Evolutionary conservation across 2,888 invertebrate species (phyloP).

Genomic region (Masnerella sp.): DNA sequence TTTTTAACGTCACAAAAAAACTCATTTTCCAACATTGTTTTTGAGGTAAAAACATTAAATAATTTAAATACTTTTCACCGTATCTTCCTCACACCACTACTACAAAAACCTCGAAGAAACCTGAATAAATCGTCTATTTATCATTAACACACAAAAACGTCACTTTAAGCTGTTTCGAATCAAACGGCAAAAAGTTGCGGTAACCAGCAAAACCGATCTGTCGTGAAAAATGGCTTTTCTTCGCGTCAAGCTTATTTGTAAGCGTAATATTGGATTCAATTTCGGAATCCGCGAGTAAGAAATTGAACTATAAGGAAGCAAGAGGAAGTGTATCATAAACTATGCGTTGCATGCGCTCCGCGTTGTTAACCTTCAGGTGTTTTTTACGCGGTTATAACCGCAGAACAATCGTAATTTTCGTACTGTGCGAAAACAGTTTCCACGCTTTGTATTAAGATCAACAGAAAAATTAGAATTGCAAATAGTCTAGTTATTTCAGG

Average conservation of each 20-base stretch:
- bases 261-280: not conserved
- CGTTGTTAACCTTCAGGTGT: conserved; percentile 43
- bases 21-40: too few relatives aligned
- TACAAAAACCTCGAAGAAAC: too few relatives aligned
- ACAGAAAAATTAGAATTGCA: conserved; percentile 14
- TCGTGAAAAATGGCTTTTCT: too few relatives aligned
- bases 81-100: too few relatives aligned
- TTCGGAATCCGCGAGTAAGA: conserved; percentile 1
- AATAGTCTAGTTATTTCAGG: not conserved
- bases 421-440: conserved; percentile 33
- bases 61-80: too few relatives aligned
- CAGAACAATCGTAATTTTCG: conserved; percentile 43
- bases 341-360: conserved; percentile 38
- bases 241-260: not conserved
- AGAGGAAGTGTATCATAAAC: conserved; percentile 50
- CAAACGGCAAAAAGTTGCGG: too few relatives aligned
- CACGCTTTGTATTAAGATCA: conserved; percentile 21
- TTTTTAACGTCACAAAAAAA: too few relatives aligned
- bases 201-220: too few relatives aligned
- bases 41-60: too few relatives aligned
- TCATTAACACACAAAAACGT: too few relatives aligned
- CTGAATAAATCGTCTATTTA: too few relatives aligned
- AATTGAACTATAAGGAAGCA: conserved; percentile 10
- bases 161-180: too few relatives aligned
- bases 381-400: conserved; percentile 50